Conservation (phyloP, 2,888 invertebrate species). For the Drosophila leonis region DNA sequence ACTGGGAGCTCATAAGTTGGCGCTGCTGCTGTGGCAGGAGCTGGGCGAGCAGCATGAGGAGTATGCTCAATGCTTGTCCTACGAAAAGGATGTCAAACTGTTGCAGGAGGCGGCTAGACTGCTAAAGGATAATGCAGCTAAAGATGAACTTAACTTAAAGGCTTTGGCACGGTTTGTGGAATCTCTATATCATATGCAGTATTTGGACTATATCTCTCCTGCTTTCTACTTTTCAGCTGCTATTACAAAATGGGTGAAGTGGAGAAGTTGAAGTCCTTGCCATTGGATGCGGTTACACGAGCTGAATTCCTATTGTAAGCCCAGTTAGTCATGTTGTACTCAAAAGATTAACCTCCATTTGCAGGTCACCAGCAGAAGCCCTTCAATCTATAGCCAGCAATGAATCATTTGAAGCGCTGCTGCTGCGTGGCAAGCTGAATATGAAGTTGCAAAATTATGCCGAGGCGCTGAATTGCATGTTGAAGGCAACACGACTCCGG, state of each 20-base stretch:
- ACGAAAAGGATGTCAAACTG: constrained; percentile 59
- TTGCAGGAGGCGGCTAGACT: constrained; percentile 86
- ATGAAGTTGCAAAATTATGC: constrained; percentile 86
- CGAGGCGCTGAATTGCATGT: constrained; percentile 88
- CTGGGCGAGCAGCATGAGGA: constrained; percentile 51
- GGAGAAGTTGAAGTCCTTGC: constrained; percentile 54
- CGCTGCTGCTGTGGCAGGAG: constrained; percentile 74
- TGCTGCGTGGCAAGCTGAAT: constrained; percentile 78
- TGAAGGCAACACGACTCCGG: constrained; percentile 90
- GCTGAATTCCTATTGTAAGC: constrained; percentile 79
- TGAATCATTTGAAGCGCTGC: constrained; percentile 72
- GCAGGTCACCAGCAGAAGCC: constrained; percentile 86
- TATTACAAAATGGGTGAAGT: constrained; percentile 68
- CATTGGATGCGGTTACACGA: constrained; percentile 58
- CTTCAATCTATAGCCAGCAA: constrained; percentile 82
- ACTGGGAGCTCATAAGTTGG: constrained; percentile 87
- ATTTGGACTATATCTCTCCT: no score
- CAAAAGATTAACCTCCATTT: neutral
- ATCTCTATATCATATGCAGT: neutral
- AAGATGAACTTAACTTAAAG: constrained; percentile 43
- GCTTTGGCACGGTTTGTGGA: constrained; percentile 74
- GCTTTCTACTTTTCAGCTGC: constrained; percentile 65
- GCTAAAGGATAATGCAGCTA: constrained; percentile 71
- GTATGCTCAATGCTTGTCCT: constrained; percentile 77
- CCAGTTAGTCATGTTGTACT: neutral